phyloP scores from a whole-genome alignment of 2,113 vertebrate species.

The Aspiorhynchus laticeps region DNA sequence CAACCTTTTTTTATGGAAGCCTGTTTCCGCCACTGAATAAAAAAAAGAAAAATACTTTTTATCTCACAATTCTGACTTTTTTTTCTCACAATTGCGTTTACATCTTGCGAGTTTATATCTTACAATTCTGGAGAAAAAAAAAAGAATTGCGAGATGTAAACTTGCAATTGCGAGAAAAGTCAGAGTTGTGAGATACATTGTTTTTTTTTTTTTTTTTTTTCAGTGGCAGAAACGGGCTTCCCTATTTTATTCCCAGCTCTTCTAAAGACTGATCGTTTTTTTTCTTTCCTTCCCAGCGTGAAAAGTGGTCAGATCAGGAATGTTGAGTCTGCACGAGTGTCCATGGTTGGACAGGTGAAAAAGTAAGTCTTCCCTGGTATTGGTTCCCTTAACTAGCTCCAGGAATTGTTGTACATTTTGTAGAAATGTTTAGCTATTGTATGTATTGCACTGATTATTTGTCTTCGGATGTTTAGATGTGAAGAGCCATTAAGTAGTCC shows the following conservation, averaged over 20 bases:
- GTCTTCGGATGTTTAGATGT: conserved; percentile 74
- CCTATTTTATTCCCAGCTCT: neutral
- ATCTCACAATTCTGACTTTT: no score
- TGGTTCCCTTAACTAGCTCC: neutral
- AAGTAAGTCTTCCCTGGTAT: conserved; percentile 77
- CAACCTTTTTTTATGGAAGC: neutral
- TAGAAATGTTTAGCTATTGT: neutral
- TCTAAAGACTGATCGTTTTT: neutral
- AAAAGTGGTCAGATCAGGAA: conserved; percentile 98
- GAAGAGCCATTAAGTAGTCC: conserved; percentile 84
- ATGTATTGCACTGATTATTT: neutral
- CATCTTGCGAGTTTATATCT: no score
- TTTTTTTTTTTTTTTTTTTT: no score
- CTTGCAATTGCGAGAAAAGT: no score
- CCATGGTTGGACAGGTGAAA: conserved; percentile 97
- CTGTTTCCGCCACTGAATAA: no score
- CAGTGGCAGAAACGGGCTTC: no score
- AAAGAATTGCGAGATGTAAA: no score
- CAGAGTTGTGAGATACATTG: no score
- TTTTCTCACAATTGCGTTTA: no score
- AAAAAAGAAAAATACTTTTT: no score
- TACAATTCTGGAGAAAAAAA: no score
- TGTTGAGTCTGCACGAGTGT: conserved; percentile 93
- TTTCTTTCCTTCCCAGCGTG: conserved; percentile 76
- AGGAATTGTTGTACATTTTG: neutral